These are phyloP conservation scores for Nothoprocta perdicaria DNA, from an alignment of 2,113 vertebrate species.

Conservation along the genomic window DNA sequence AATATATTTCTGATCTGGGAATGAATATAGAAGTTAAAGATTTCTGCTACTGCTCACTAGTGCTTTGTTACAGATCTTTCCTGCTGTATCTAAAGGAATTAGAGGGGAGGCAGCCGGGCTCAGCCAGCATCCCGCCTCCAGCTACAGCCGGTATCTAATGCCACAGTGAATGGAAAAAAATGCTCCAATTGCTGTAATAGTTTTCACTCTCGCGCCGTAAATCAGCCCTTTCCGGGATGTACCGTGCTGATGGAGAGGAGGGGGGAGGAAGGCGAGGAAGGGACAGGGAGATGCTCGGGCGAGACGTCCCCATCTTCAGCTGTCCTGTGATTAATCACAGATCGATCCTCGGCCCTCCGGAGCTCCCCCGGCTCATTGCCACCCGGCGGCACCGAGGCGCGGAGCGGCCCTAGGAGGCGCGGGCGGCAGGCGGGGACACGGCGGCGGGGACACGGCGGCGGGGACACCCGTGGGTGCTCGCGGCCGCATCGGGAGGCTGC, in stretches of 20 bases:
- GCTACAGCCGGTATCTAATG: not conserved
- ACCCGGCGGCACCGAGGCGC: not conserved
- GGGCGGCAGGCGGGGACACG: not conserved
- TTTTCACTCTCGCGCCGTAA: not conserved
- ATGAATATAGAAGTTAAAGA: not conserved
- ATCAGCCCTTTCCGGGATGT: constrained; percentile 27
- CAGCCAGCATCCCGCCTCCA: not conserved
- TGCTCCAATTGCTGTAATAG: not conserved
- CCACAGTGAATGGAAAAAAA: not conserved
- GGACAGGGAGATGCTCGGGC: not conserved
- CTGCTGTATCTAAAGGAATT: not conserved
- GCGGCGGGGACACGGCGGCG: not conserved
- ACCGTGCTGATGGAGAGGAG: not conserved
- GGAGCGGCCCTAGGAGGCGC: not conserved
- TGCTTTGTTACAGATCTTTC: not conserved
- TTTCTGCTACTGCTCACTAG: not conserved
- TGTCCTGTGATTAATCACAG: constrained; percentile 19
- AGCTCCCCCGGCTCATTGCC: constrained; percentile 28
- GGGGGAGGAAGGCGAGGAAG: not conserved
- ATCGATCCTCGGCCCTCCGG: not conserved
- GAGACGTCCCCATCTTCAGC: not conserved
- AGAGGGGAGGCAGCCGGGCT: not conserved
- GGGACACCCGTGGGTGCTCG: not conserved
- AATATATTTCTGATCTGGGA: constrained; percentile 33
- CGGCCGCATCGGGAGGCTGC: accelerated